These are phyloP conservation scores for Trichonephila clavipes DNA, from an alignment of 1,140 invertebrate species.

Conservation along the genomic window DNA sequence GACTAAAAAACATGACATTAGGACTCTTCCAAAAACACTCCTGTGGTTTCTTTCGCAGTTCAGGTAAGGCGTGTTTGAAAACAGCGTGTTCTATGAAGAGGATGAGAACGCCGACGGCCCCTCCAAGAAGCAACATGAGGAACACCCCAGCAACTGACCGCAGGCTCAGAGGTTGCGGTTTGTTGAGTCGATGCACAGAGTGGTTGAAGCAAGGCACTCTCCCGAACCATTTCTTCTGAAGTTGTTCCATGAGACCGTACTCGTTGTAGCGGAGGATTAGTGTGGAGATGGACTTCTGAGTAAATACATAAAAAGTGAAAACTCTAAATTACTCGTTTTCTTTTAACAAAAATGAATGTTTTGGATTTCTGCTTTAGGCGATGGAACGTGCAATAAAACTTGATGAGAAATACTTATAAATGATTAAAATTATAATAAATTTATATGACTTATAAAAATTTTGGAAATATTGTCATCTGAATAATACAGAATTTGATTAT, in stretches of 20 bases:
- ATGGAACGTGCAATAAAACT: no score
- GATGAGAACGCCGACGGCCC: constrained; percentile 90
- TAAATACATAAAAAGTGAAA: background rate
- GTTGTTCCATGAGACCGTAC: constrained; percentile 92
- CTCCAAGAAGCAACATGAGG: constrained; percentile 90
- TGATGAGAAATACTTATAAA: no score
- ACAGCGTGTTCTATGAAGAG: constrained; percentile 92
- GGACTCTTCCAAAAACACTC: constrained; percentile 93
- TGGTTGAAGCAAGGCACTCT: constrained; percentile 87
- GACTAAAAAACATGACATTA: constrained; percentile 97
- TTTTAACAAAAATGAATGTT: no score
- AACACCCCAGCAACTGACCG: constrained; percentile 88
- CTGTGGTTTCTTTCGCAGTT: constrained; percentile 89
- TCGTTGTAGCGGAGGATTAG: constrained; percentile 92
- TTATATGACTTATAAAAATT: no score
- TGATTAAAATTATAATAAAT: no score
- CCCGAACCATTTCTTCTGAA: constrained; percentile 93
- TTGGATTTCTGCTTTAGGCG: no score
- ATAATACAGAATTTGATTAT: no score
- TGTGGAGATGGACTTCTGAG: constrained; percentile 89
- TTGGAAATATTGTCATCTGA: no score
- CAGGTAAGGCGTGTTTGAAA: constrained; percentile 92
- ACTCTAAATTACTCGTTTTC: background rate
- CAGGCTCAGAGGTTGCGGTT: constrained; percentile 89
- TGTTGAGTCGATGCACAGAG: constrained; percentile 81